phyloP scores from a whole-genome alignment of 2,888 invertebrate genomes.

The Mycalesis mineus region DNA sequence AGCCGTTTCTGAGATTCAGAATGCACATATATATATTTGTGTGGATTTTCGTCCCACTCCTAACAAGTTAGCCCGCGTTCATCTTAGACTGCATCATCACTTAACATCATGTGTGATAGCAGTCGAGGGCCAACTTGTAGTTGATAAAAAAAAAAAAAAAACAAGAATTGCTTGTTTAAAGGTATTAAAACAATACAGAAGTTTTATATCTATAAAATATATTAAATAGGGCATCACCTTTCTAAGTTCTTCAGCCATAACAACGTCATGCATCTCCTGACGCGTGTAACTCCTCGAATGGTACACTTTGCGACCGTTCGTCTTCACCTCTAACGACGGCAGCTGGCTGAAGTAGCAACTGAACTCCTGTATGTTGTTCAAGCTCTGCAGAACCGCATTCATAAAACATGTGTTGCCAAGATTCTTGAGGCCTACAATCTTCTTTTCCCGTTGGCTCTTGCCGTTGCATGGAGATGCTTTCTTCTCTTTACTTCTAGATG shows the following conservation, averaged over 20 bases:
- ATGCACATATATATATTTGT: no score
- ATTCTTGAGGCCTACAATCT: conserved; percentile 85
- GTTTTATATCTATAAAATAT: no score
- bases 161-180: no score
- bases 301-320: conserved; percentile 79
- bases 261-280: conserved; percentile 82
- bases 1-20: no score
- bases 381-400: conserved; percentile 90
- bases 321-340: conserved; percentile 83
- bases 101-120: no score
- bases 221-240: conserved; percentile 63
- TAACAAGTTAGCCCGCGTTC: no score
- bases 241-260: conserved; percentile 87
- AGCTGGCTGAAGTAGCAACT: conserved; percentile 88
- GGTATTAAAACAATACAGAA: no score
- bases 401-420: conserved; percentile 92
- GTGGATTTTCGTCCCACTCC: no score
- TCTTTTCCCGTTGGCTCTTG: conserved; percentile 78
- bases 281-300: conserved; percentile 80
- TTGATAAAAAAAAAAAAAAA: no score
- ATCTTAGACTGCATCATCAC: no score
- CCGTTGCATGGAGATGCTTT: conserved; percentile 58
- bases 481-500: conserved; percentile 52
- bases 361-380: conserved; percentile 91
- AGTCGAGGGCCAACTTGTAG: no score